Evolutionary conservation across 2,797 vertebrate species (phyloP).

Genomic region (Spheniscus humboldti): DNA sequence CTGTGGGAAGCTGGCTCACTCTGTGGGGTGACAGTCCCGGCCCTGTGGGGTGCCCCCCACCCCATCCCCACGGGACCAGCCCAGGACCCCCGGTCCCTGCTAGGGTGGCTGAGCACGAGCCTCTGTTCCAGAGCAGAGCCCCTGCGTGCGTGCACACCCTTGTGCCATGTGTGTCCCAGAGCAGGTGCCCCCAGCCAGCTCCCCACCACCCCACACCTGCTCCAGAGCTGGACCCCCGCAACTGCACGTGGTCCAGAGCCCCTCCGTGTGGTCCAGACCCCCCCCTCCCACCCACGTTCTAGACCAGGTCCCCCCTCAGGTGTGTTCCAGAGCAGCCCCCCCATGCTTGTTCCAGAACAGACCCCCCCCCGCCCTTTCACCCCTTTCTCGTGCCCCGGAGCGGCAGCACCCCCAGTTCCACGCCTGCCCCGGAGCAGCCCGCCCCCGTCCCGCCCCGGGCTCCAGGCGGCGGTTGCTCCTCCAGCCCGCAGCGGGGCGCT

Average conservation of each 20-base stretch:
- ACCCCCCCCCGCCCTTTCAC: too few relatives aligned
- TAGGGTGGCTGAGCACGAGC: too few relatives aligned
- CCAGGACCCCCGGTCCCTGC: neutral
- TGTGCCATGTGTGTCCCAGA: fast-evolving
- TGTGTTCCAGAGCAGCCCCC: too few relatives aligned
- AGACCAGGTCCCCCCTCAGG: neutral
- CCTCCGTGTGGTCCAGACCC: neutral
- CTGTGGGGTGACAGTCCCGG: fast-evolving
- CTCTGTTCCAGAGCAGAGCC: neutral
- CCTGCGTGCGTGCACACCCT: neutral
- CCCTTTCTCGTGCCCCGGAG: too few relatives aligned
- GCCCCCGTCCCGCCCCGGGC: fast-evolving
- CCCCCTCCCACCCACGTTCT: fast-evolving
- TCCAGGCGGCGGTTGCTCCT: neutral
- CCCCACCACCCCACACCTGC: neutral
- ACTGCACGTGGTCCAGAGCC: neutral
- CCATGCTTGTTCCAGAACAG: too few relatives aligned
- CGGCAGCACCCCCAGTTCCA: neutral
- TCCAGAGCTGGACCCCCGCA: too few relatives aligned
- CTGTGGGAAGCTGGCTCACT: fast-evolving
- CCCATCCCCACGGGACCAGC: too few relatives aligned
- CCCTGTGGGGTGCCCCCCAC: neutral
- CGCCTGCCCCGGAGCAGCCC: too few relatives aligned
- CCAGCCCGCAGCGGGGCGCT: neutral
- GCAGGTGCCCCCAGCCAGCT: fast-evolving